Evolutionary conservation across 2,797 vertebrate species (phyloP).

Genomic region (Etheostoma perlongum): DNA sequence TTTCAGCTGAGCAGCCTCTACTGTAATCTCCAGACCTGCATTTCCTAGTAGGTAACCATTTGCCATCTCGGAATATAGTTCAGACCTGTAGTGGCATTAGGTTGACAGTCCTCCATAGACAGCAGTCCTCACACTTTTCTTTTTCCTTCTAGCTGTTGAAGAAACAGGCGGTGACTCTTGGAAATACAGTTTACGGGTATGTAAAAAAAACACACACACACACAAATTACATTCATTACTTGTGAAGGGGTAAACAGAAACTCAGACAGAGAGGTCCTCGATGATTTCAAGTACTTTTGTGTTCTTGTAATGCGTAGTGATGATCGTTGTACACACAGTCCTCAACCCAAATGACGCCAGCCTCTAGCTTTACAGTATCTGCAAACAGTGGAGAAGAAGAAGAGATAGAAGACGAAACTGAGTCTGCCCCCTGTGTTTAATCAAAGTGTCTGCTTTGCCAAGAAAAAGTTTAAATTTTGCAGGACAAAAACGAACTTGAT

Average conservation of each 20-base stretch:
- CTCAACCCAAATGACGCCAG: neutral
- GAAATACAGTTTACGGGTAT: conserved; percentile 98
- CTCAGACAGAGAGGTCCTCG: neutral
- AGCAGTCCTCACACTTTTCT: neutral
- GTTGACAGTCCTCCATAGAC: neutral
- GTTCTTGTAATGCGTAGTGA: neutral
- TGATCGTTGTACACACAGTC: conserved; percentile 1
- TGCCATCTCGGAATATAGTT: conserved; percentile 16
- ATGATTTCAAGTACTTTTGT: neutral
- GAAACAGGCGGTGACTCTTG: conserved; percentile 98
- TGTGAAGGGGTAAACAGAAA: neutral
- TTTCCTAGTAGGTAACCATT: conserved; percentile 18
- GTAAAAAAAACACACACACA: conserved; percentile 59
- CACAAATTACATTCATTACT: neutral
- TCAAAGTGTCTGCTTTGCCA: neutral
- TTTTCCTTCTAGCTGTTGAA: conserved; percentile 88
- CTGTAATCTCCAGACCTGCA: neutral
- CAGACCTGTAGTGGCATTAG: too few species aligned
- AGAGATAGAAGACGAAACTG: neutral
- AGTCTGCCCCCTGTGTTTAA: neutral
- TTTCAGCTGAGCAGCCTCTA: neutral
- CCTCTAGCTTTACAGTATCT: neutral
- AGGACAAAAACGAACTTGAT: neutral
- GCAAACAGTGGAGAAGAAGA: neutral
- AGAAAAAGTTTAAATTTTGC: neutral